These are phyloP conservation scores for Psilanteris sp. DNA, from an alignment of 1,140 invertebrate genomes.

Conservation along the genomic window DNA sequence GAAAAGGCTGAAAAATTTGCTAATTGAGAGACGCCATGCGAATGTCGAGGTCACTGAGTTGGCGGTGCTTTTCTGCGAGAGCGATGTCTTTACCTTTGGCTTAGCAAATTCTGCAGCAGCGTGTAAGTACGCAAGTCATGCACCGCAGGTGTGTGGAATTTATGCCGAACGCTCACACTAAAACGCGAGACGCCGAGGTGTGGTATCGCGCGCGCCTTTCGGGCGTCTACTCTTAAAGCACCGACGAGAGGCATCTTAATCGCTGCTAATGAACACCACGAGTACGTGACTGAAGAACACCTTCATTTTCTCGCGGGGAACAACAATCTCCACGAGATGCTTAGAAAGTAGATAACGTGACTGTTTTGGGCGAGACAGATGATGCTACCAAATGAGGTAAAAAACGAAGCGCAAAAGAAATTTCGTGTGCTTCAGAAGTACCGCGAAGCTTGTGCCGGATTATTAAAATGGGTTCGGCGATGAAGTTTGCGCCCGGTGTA, in stretches of 20 bases:
- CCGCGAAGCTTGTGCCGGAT: not conserved
- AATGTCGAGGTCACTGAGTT: conserved; percentile 33
- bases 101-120: conserved; percentile 24
- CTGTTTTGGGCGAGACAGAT: conserved; percentile 22
- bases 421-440: not conserved
- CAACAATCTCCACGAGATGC: conserved; percentile 20
- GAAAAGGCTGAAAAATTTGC: conserved; percentile 46
- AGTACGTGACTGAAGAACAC: conserved; percentile 60
- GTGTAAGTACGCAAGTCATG: conserved; percentile 53
- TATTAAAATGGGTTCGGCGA: not conserved
- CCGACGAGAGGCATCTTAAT: conserved; percentile 70
- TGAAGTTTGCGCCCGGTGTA: too few species aligned
- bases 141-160: conserved; percentile 60
- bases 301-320: conserved; percentile 36
- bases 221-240: conserved; percentile 53
- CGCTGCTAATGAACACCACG: conserved; percentile 70
- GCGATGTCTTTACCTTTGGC: conserved; percentile 30
- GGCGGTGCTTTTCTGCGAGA: conserved; percentile 21
- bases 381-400: conserved; percentile 4
- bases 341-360: conserved; percentile 49
- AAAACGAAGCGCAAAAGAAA: conserved; percentile 3
- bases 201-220: conserved; percentile 60
- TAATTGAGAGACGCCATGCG: conserved; percentile 46
- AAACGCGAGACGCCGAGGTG: conserved; percentile 54
- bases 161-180: conserved; percentile 49